Evolutionary conservation across 37 sponge, comb jelly and placozoan species (phyloP), one percentile per base, ranked within the genome.

Genomic region (Axinella damicornis): DNA sequence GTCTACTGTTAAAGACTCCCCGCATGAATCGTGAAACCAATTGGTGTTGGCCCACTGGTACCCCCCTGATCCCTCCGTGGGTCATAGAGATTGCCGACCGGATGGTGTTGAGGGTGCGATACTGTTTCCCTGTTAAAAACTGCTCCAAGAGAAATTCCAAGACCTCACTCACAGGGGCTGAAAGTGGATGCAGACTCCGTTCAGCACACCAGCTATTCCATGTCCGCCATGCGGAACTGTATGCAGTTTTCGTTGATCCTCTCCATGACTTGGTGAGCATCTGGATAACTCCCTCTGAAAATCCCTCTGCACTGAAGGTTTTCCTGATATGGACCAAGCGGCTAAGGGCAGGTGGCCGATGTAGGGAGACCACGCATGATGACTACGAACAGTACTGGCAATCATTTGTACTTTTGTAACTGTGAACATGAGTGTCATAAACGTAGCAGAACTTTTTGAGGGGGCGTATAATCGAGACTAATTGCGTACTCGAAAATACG

Each of bases 291-390:
- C 28, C 38, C 21, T 69, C 59, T 35, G 82, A 57, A 81, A 81
- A 30, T 52, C 59, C 59, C 30, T 58, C 55, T 69, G 57, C 58
- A 35, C 31, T 17, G 38, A 69, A 69, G 13, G 34, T 59, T 57
- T 53, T 6, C 82, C 82, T 53, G 82, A 69, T 24, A 81, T 39
- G 37, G 15, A 69, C 61, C 82, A n/a, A n/a, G n/a, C n/a, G n/a
- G n/a, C n/a, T n/a, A n/a, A n/a, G n/a, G n/a, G n/a, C n/a, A n/a
- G n/a, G n/a, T n/a, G n/a, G n/a, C n/a, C n/a, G n/a, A n/a, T n/a
- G n/a, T n/a, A n/a, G n/a, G n/a, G n/a, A n/a, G n/a, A n/a, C n/a
- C n/a, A n/a, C n/a, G n/a, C n/a, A n/a, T n/a, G n/a, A n/a, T n/a
- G n/a, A n/a, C n/a, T n/a, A n/a, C n/a, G n/a, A n/a, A n/a, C n/a